phyloP scores from a whole-genome alignment of 2,888 invertebrate species.

The Tipula vernalis region DNA sequence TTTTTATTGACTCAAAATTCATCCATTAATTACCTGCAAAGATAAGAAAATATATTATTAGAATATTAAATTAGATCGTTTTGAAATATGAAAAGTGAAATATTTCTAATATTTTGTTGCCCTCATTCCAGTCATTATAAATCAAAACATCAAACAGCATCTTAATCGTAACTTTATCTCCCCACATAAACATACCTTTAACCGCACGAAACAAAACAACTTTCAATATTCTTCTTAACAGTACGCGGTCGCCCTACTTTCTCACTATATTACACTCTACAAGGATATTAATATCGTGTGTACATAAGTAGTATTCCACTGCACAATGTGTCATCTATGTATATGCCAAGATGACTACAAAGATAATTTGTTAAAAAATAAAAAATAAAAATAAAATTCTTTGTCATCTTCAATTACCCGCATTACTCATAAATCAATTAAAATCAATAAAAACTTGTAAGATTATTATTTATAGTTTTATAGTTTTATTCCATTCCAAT shows the following conservation, averaged over 20 bases:
- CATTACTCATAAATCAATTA: conserved; percentile 4
- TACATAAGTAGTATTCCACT: not conserved
- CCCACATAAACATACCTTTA: not conserved
- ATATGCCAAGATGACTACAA: not conserved
- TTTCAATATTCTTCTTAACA: not conserved
- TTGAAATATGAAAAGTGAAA: not conserved
- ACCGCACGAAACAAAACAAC: not conserved
- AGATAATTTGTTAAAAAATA: not conserved
- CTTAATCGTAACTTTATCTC: not conserved
- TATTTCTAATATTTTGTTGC: not conserved
- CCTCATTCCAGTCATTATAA: not conserved
- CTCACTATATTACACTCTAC: not conserved
- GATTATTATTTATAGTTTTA: conserved; percentile 4
- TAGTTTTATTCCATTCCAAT: not conserved
- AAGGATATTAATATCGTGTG: not conserved
- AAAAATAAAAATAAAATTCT: not conserved
- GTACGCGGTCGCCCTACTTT: not conserved
- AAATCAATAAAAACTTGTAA: not conserved
- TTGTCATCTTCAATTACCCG: conserved; percentile 4
- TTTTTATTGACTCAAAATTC: no score
- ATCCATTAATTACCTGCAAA: not conserved
- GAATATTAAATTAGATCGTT: not conserved
- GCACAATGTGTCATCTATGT: not conserved
- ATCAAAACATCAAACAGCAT: not conserved
- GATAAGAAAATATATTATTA: not conserved